Conservation (phyloP, 2,888 invertebrate genomes). For the Strigamia maritima region DNA sequence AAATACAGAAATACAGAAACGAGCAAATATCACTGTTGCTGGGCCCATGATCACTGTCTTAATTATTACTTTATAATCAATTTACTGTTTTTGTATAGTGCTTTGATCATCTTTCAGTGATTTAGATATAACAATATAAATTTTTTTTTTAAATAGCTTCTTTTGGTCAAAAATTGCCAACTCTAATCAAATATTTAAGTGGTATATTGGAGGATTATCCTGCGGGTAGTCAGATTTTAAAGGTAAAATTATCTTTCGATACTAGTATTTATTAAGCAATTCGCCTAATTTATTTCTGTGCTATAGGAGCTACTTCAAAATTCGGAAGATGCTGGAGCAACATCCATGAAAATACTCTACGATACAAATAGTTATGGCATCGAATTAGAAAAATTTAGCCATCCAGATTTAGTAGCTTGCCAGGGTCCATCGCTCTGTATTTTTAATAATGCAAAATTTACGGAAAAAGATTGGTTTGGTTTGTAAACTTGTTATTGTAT, state of each 20-base stretch:
- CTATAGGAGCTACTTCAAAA: neutral
- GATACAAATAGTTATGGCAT: neutral
- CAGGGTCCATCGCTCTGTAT: neutral
- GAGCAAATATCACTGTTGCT: no score
- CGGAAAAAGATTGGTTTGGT: no score
- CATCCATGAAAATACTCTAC: neutral
- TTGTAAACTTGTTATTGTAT: no score
- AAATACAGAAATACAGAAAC: no score
- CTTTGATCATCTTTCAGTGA: no score
- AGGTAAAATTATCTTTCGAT: neutral
- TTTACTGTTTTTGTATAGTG: no score
- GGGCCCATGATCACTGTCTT: no score
- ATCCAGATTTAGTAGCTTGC: neutral
- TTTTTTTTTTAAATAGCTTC: neutral
- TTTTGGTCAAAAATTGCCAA: neutral
- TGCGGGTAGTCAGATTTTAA: neutral
- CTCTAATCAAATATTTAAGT: neutral
- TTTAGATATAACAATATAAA: no score
- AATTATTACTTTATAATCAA: no score
- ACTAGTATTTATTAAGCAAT: no score
- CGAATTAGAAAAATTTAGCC: neutral
- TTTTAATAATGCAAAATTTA: neutral
- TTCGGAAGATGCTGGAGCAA: neutral
- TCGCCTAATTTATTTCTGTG: neutral
- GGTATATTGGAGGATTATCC: neutral